These are phyloP conservation scores for Corythaixoides concolor DNA, from an alignment of 2,113 vertebrate species.

Conservation along the genomic window DNA sequence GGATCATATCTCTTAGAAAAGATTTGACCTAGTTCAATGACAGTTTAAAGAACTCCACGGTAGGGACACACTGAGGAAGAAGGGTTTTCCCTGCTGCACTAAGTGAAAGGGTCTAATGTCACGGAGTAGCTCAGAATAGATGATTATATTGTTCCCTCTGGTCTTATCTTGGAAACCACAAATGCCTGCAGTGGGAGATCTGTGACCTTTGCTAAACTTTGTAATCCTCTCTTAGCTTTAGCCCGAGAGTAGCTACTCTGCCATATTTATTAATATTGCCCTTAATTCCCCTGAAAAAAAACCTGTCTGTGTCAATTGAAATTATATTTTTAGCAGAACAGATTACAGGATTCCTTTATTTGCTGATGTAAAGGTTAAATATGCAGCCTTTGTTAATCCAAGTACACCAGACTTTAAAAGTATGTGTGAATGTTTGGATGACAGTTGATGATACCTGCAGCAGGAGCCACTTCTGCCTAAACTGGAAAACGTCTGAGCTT, in stretches of 20 bases:
- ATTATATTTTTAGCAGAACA: not conserved
- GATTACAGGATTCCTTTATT: not conserved
- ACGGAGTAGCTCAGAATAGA: not conserved
- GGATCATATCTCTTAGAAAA: not conserved
- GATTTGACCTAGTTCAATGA: not conserved
- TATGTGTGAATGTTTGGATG: not conserved
- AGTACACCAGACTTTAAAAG: not conserved
- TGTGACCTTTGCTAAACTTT: conserved; percentile 10
- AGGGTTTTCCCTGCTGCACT: not conserved
- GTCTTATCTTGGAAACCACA: conserved; percentile 1
- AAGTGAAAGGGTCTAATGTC: not conserved
- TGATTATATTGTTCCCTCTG: not conserved
- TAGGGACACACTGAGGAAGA: not conserved
- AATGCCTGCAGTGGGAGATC: not conserved
- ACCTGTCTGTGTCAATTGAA: not conserved
- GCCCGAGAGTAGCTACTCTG: not conserved
- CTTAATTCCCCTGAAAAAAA: not conserved
- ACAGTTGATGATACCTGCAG: not conserved
- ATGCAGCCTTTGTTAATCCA: not conserved
- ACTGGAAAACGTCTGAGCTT: not conserved
- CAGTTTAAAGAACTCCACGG: not conserved
- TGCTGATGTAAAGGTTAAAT: not conserved
- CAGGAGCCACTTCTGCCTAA: not conserved
- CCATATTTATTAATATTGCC: not conserved
- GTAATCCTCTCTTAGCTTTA: not conserved